A percentile compares a stretch with the other conserved stretches of the same genome.
phyloP scores from a whole-genome alignment of 2,113 vertebrate species.

The Panthera leo region DNA sequence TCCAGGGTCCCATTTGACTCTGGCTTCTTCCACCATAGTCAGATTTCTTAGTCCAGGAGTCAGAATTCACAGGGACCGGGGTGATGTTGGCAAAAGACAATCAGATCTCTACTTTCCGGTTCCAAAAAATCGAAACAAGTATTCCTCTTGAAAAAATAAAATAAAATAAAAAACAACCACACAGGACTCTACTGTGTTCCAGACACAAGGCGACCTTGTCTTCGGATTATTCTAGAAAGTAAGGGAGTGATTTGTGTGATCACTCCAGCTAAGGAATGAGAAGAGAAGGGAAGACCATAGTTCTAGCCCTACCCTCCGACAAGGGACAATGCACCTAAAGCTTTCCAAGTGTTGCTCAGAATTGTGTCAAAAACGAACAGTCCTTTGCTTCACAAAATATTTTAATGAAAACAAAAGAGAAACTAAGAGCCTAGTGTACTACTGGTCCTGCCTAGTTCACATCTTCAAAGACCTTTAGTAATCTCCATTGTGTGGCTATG shows the following conservation, averaged over 20 bases:
- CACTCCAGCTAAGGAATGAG: not conserved
- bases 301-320: not conserved
- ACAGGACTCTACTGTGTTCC: not conserved
- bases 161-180: not conserved
- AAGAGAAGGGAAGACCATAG: not conserved
- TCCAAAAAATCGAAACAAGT: not conserved
- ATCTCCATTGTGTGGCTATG: slow-evolving; percentile 38
- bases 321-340: not conserved
- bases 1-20: not conserved
- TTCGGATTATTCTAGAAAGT: not conserved
- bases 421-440: not conserved
- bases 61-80: not conserved
- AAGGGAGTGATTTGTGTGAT: not conserved
- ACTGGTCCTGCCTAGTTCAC: slow-evolving; percentile 10
- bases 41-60: not conserved
- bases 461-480: slow-evolving; percentile 69
- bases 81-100: not conserved
- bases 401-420: slow-evolving; percentile 64
- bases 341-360: not conserved
- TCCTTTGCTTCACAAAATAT: slow-evolving; percentile 30
- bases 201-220: not conserved
- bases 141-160: not conserved
- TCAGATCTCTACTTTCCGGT: not conserved
- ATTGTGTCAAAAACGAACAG: slow-evolving; percentile 26
- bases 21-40: not conserved